phyloP scores from a whole-genome alignment of 2,888 invertebrate species.

The Ennomos fuscantarius region DNA sequence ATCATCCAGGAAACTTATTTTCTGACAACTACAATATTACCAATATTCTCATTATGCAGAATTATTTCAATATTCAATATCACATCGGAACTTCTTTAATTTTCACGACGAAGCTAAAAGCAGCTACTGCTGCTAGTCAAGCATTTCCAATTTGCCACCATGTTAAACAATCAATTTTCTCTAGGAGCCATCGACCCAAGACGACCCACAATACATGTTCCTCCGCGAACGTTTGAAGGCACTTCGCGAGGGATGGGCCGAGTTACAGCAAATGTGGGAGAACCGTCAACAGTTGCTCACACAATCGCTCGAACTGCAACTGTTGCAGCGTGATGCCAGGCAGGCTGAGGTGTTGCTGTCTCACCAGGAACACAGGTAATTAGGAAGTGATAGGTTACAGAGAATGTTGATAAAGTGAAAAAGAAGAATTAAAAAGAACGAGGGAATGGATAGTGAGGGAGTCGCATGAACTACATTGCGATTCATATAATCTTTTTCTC shows the following conservation, averaged over 20 bases:
- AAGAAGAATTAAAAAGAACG: too few species aligned
- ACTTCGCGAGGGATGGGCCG: conserved; percentile 99
- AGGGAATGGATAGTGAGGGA: too few species aligned
- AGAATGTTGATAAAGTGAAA: too few species aligned
- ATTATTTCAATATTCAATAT: too few species aligned
- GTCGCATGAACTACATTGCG: too few species aligned
- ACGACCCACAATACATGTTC: conserved; percentile 99
- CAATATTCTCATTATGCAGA: too few species aligned
- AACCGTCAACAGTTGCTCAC: conserved; percentile 97
- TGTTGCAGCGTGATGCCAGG: conserved; percentile 98
- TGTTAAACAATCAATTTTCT: neutral
- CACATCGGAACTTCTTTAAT: too few species aligned
- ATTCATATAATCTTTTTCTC: neutral
- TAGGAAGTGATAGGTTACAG: too few species aligned
- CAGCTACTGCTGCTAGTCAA: too few species aligned
- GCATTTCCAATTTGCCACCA: neutral
- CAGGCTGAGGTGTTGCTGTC: conserved; percentile 99
- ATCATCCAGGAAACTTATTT: too few species aligned
- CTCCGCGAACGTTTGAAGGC: conserved; percentile 98
- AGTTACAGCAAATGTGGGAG: conserved; percentile 99
- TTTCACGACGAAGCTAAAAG: too few species aligned
- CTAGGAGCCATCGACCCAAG: conserved; percentile 92
- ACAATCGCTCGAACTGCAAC: conserved; percentile 97
- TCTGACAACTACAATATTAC: too few species aligned
- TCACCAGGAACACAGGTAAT: conserved; percentile 97